Evolutionary conservation across 2,888 invertebrate genomes (phyloP).

Genomic region (Lithosia quadra): DNA sequence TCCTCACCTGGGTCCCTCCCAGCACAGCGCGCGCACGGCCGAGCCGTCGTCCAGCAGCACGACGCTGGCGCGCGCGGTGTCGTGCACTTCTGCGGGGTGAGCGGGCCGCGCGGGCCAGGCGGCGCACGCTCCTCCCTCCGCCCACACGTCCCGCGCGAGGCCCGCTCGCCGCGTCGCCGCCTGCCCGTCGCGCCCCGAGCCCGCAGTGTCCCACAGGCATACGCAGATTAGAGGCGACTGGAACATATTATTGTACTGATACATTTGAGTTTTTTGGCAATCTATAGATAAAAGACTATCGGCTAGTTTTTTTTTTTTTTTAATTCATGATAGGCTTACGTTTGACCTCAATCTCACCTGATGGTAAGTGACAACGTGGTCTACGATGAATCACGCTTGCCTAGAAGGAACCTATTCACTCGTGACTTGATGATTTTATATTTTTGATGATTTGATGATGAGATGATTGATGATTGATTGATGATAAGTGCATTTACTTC

Average conservation of each 20-base stretch:
- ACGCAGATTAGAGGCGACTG: conserved; percentile 69
- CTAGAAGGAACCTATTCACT: too few relatives aligned
- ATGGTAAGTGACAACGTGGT: too few relatives aligned
- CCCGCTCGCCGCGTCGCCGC: conserved; percentile 61
- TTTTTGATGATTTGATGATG: too few relatives aligned
- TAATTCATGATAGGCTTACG: too few relatives aligned
- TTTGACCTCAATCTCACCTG: too few relatives aligned
- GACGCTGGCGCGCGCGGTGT: conserved; percentile 55
- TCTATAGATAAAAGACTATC: too few relatives aligned
- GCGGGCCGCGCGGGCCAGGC: conserved; percentile 63
- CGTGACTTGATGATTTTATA: too few relatives aligned
- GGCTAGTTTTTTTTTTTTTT: too few relatives aligned
- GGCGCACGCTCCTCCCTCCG: conserved; percentile 84
- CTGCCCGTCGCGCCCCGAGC: conserved; percentile 60
- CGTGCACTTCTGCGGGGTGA: conserved; percentile 57
- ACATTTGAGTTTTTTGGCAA: too few relatives aligned
- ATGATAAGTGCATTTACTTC: too few relatives aligned
- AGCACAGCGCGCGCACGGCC: conserved; percentile 57
- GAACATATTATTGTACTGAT: neutral
- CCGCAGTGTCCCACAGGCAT: conserved; percentile 67
- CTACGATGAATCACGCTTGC: too few relatives aligned
- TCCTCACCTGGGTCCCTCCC: conserved; percentile 43
- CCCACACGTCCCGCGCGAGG: conserved; percentile 88
- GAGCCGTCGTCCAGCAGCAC: conserved; percentile 61
- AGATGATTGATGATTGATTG: too few relatives aligned